Evolutionary conservation across 2,113 vertebrate genomes (phyloP), one percentile per base, ranked within the genome.

Genomic region (Rhinichthys klamathensis): DNA sequence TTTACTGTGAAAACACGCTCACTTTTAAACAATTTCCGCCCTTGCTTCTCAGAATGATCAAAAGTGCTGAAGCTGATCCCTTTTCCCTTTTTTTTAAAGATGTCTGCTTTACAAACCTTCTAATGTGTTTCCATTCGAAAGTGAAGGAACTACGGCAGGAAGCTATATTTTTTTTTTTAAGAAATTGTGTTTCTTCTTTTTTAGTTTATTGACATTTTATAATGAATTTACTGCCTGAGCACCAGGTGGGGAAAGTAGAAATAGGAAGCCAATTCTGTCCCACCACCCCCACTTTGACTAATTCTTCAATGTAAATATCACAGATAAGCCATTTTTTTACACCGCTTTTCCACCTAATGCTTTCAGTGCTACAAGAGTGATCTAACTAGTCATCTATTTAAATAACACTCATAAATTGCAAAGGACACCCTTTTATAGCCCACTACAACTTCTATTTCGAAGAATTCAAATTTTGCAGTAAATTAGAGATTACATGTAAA

Each of bases 101-200:
- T 60, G 87, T 72, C 87, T 87, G 86, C 63, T 91, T 85, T 88
- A 80, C 25, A 86, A 89, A 91, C 85, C 83, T 85, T 88, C 89
- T 92, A 89, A 89, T 91, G 89, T 93, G 91, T 92, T 94, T 93
- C 90, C 90, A 91, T 92, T 93, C 89, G 89, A 90, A 90, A 85
- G 89, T 85, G 27, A 76, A 67, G 54, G 88, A 89, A 90, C 91
- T 91, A 73, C 89, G 85, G 88, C 88, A 80, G 89, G 89, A 92
- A 89, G 83, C 75, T 88, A 86, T 89, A 89, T 91, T 89, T 92
- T n/a, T 90, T 92, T 90, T 92, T 92, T 93, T 91, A 93, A 92
- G 85, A 27, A 6, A 41, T 41, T 6, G 0, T 35, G 6, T 41
- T 89, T 89, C 84, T 90, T 93, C 92, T 91, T 91, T 87, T 93